Evolutionary conservation across 2,113 vertebrate species (phyloP).

Genomic region (Pelecanoides urinatrix): DNA sequence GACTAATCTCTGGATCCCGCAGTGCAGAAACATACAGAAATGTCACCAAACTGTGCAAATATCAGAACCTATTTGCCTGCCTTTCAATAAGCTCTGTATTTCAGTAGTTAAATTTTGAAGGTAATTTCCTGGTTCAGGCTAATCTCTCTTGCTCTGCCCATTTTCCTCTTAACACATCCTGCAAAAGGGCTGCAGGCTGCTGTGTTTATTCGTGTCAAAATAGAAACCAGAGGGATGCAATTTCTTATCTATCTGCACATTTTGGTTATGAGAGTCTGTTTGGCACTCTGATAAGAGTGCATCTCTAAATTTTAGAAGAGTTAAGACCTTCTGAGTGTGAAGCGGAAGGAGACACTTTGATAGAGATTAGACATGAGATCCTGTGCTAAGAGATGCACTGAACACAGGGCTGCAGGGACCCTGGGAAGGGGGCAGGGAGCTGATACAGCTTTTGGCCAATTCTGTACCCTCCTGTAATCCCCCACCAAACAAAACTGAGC

Average conservation of each 20-base stretch:
- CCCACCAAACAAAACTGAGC: background rate
- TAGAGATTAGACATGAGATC: background rate
- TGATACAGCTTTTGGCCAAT: background rate
- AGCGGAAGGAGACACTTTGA: background rate
- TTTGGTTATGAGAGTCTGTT: background rate
- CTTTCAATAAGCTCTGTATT: slow-evolving; percentile 9
- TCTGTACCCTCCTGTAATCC: background rate
- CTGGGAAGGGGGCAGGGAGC: background rate
- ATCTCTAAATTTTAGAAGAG: background rate
- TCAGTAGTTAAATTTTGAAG: slow-evolving; percentile 39
- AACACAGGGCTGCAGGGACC: background rate
- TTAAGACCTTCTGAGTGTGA: background rate
- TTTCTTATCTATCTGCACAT: background rate
- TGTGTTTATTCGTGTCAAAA: background rate
- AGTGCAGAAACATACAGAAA: background rate
- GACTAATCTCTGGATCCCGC: background rate
- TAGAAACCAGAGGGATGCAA: background rate
- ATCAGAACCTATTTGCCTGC: background rate
- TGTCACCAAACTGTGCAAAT: slow-evolving; percentile 17
- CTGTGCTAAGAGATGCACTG: background rate
- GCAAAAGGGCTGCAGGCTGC: background rate
- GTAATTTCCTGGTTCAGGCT: slow-evolving; percentile 41
- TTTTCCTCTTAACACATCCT: background rate
- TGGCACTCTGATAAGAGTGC: background rate
- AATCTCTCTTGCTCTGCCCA: background rate